A percentile compares a stretch with the other conserved stretches of the same genome.
Evolutionary conservation across 2,113 vertebrate genomes (phyloP).

Genomic region (Corydoras sp.): DNA sequence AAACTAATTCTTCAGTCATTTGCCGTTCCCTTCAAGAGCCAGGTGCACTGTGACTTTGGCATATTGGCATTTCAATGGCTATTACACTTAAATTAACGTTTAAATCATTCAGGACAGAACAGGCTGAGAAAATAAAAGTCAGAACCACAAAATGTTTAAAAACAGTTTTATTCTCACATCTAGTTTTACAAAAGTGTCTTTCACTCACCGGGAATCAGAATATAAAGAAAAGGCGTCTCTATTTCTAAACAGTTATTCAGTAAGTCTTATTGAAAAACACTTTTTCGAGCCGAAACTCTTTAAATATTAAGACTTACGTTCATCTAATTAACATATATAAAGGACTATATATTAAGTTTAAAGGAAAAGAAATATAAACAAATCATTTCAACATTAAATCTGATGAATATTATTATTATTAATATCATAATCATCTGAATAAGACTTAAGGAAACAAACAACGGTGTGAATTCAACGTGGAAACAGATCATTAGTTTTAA

Average conservation of each 20-base stretch:
- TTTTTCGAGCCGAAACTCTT: constrained; percentile 9
- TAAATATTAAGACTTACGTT: constrained; percentile 20
- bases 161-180: constrained; percentile 53
- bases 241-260: background rate
- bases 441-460: constrained; percentile 27
- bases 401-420: constrained; percentile 26
- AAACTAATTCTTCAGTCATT: too few species aligned
- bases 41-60: too few species aligned
- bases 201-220: constrained; percentile 13
- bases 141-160: constrained; percentile 4
- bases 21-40: too few species aligned
- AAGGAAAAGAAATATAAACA: too few species aligned
- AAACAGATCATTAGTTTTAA: too few species aligned
- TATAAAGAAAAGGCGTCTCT: background rate
- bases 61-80: too few species aligned
- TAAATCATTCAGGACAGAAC: too few species aligned
- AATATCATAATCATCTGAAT: constrained; percentile 14
- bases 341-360: constrained; percentile 20
- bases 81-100: too few species aligned
- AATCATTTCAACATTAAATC: constrained; percentile 11
- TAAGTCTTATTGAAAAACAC: constrained; percentile 6
- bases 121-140: too few species aligned
- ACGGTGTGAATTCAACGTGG: too few species aligned
- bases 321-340: constrained; percentile 16
- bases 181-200: constrained; percentile 36